Conservation (phyloP, 2,797 vertebrate species). For the Cryptoprocta ferox region DNA sequence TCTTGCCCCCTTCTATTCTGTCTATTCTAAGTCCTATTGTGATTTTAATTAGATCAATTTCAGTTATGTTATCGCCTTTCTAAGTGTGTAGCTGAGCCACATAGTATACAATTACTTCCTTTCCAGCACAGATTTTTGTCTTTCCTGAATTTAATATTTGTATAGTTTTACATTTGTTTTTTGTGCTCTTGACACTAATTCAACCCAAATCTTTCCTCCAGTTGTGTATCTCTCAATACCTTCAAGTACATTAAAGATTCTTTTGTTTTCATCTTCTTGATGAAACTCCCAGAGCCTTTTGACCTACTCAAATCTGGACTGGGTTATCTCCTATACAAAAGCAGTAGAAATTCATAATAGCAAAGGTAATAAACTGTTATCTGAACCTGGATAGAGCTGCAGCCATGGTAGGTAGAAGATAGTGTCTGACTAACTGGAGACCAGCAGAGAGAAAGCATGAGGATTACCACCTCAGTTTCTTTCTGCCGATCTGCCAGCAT, state of each 20-base stretch:
- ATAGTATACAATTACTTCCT: background rate
- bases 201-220: background rate
- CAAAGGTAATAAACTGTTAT: background rate
- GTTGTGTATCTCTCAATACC: background rate
- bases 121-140: background rate
- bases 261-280: background rate
- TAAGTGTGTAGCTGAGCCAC: background rate
- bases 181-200: background rate
- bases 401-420: background rate
- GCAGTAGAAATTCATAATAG: background rate
- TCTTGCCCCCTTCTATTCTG: background rate
- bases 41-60: background rate
- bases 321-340: background rate
- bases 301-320: background rate
- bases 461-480: background rate
- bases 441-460: background rate
- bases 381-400: background rate
- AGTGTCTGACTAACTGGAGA: background rate
- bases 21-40: background rate
- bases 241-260: background rate
- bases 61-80: background rate
- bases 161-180: constrained; percentile 10
- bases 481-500: background rate
- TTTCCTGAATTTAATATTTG: constrained; percentile 1
- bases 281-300: background rate